Base-by-base conservation (phyloP, 2,888 invertebrate genomes). In the Reticulitermes lucifugus region DNA sequence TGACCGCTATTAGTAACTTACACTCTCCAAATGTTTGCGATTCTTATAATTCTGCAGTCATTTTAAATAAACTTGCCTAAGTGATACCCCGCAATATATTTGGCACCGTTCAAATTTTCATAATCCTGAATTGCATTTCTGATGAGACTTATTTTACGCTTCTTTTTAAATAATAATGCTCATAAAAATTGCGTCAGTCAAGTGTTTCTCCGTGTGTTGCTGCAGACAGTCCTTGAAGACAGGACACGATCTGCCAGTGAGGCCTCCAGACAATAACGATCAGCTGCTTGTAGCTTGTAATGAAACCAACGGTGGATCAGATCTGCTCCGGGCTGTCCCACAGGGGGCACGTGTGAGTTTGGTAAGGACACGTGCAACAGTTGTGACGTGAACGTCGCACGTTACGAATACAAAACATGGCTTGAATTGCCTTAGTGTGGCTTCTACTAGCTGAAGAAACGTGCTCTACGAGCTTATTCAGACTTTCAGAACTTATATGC, bases 1-100 rank as follows among this genome's bases (percentile, higher is more conserved):
- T 77, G 77, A 77, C 77, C 77, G 77, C 77, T 46, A 77, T 77
- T 29, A 46, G 46, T 46, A 46, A 46, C 77, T 43, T 46, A 46
- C 29, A 21, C 2, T 73, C 73, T 41, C 73, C 77, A 77, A 77
- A 77, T 77, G 77, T 43, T 77, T 0, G 0, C 46, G 46, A n/a
- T 73, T 73, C 12, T 35, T 6, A 12, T 35, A 6, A 73, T 73
- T 73, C 73, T 21, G 2, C 14, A 41, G 35, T 41, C 41, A 41
- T 29, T 73, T 73, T 70, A 29, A 29, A 70, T 70, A 25, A 70
- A 70, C 25, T 70, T 4, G 3, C 70, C 18, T 0, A 55, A 55
- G 14, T 55, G 18, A 55, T 2, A 4, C 14, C 14, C 14, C 14
- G 0, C 18, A 55, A 18, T 4, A 18, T 55, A 70, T 25, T 70